Evolutionary conservation across 1,140 invertebrate species (phyloP).

Genomic region (Rhynchophorus ferrugineus): DNA sequence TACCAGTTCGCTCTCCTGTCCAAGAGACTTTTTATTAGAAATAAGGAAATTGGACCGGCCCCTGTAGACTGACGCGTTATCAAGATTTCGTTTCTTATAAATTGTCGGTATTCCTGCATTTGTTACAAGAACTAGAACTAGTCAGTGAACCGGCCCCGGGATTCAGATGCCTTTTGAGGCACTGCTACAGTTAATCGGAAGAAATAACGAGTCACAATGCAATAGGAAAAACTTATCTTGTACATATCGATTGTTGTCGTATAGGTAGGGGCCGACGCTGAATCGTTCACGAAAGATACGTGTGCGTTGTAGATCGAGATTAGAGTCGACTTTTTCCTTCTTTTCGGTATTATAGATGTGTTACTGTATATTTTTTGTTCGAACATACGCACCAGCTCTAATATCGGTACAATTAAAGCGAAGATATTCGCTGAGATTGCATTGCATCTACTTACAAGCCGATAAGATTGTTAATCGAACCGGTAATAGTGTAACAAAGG

Average conservation of each 20-base stretch:
- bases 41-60: too few relatives aligned
- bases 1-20: too few relatives aligned
- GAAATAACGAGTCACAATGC: constrained; percentile 31
- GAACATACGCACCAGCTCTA: too few relatives aligned
- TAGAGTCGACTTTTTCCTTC: neutral
- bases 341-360: too few relatives aligned
- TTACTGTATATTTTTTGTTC: too few relatives aligned
- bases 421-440: too few relatives aligned
- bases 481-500: too few relatives aligned
- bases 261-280: constrained; percentile 8
- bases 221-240: constrained; percentile 28
- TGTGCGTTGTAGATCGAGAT: neutral
- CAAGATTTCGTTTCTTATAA: constrained; percentile 36
- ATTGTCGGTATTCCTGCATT: constrained; percentile 32
- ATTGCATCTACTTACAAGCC: too few relatives aligned
- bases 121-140: constrained; percentile 30
- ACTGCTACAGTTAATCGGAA: constrained; percentile 35
- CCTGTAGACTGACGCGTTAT: constrained; percentile 26
- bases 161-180: constrained; percentile 34
- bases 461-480: too few relatives aligned
- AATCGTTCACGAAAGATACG: neutral
- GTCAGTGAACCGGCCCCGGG: constrained; percentile 31
- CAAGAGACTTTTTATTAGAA: too few relatives aligned
- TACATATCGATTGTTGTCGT: constrained; percentile 22
- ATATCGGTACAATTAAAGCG: too few relatives aligned